phyloP scores from a whole-genome alignment of 2,797 vertebrate species.

The Lithobates sylvaticus region DNA sequence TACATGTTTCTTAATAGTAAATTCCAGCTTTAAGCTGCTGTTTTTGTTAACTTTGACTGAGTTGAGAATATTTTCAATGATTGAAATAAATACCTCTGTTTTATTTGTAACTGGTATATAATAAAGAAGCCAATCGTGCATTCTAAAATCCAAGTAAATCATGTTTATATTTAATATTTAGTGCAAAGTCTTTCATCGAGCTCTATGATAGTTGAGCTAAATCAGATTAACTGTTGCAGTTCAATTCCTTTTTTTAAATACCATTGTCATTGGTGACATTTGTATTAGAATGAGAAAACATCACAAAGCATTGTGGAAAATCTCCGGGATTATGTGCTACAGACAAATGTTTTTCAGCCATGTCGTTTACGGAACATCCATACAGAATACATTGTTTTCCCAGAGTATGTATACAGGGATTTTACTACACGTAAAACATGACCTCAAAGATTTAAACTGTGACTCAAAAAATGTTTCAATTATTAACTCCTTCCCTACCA shows the following conservation, averaged over 20 bases:
- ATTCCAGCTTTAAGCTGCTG: no score
- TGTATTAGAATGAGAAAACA: background rate
- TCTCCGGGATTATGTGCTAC: background rate
- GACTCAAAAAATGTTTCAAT: no score
- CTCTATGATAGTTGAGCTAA: background rate
- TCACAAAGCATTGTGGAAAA: background rate
- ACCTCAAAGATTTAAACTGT: background rate
- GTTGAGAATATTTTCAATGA: no score
- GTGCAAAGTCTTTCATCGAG: background rate
- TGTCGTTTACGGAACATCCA: background rate
- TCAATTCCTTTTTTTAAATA: slow-evolving; percentile 6
- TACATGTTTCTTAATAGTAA: no score
- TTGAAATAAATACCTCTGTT: no score
- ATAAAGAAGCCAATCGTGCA: no score
- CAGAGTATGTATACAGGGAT: background rate
- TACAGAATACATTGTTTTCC: background rate
- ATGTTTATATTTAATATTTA: background rate
- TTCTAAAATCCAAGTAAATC: background rate
- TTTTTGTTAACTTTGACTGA: no score
- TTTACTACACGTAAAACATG: background rate
- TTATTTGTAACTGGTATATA: no score
- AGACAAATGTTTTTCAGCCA: background rate
- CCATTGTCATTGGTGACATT: slow-evolving; percentile 7
- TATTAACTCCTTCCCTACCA: background rate
- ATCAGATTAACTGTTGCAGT: background rate